Evolutionary conservation across 2,888 invertebrate species (phyloP).

Genomic region (Celastrina argiolus): DNA sequence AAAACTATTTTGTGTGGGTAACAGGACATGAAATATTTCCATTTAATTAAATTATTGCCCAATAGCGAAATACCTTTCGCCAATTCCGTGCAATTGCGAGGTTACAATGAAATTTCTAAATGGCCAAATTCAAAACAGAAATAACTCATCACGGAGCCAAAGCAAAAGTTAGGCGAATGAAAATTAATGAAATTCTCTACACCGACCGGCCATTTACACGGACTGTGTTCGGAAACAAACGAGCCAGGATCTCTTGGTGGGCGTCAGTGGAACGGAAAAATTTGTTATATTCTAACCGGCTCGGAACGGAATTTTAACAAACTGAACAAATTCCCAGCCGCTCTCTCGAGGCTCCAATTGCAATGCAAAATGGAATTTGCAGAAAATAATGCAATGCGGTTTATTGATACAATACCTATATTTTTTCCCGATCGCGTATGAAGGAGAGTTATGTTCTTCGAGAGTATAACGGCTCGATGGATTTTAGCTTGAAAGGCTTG

Average conservation of each 20-base stretch:
- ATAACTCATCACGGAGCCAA: conserved; percentile 41
- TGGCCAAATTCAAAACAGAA: conserved; percentile 46
- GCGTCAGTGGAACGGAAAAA: conserved; percentile 16
- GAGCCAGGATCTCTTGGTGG: conserved; percentile 15
- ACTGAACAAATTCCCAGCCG: not conserved
- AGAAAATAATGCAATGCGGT: not conserved
- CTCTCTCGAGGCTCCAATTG: not conserved
- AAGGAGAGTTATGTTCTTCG: too few species aligned
- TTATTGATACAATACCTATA: not conserved
- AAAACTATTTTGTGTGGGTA: conserved; percentile 7
- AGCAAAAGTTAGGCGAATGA: conserved; percentile 54
- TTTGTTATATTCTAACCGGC: conserved; percentile 1
- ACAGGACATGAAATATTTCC: not conserved
- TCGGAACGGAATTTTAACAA: conserved; percentile 1
- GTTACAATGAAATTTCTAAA: conserved; percentile 28
- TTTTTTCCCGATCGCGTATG: too few species aligned
- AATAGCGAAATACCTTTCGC: conserved; percentile 9
- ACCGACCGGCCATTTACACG: conserved; percentile 42
- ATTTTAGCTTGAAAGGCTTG: too few species aligned
- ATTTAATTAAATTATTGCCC: conserved; percentile 14
- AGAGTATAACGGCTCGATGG: too few species aligned
- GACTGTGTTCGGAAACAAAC: conserved; percentile 32
- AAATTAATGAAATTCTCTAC: conserved; percentile 66
- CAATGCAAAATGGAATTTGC: not conserved
- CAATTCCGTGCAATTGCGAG: conserved; percentile 8